These are phyloP conservation scores for Anthoptus insignis DNA, from an alignment of 2,888 invertebrate genomes.

Conservation along the genomic window DNA sequence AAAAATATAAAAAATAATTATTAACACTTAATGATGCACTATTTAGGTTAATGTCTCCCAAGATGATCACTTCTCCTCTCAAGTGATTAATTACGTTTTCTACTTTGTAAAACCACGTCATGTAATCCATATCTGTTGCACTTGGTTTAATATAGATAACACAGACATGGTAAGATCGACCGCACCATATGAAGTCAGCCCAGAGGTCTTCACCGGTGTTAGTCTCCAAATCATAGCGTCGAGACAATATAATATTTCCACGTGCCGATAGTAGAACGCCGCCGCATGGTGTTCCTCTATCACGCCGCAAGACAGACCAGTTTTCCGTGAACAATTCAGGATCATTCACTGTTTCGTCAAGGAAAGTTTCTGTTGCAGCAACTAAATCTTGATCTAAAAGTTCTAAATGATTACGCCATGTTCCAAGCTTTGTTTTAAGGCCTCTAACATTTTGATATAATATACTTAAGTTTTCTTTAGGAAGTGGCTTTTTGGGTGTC, in stretches of 20 bases:
- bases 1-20: constrained; percentile 6
- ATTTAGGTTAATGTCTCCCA: not conserved
- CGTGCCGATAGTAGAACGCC: not conserved
- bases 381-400: not conserved
- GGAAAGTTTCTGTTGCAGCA: not conserved
- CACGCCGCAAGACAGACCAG: not conserved
- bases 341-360: not conserved
- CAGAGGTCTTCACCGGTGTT: not conserved
- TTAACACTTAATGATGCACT: constrained; percentile 1
- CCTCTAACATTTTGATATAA: not conserved
- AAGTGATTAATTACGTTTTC: not conserved
- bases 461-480: too few relatives aligned
- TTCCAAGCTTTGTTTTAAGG: not conserved
- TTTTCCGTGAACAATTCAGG: not conserved
- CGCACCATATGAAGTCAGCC: not conserved
- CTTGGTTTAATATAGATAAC: not conserved
- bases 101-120: not conserved
- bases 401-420: not conserved
- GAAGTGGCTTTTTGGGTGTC: too few relatives aligned
- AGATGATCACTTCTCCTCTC: not conserved
- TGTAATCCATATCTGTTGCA: not conserved
- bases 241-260: not conserved
- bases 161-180: not conserved
- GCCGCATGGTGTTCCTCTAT: not conserved
- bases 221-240: not conserved